Conservation (phyloP, 1,140 invertebrate genomes). For the Nasonia giraulti region DNA sequence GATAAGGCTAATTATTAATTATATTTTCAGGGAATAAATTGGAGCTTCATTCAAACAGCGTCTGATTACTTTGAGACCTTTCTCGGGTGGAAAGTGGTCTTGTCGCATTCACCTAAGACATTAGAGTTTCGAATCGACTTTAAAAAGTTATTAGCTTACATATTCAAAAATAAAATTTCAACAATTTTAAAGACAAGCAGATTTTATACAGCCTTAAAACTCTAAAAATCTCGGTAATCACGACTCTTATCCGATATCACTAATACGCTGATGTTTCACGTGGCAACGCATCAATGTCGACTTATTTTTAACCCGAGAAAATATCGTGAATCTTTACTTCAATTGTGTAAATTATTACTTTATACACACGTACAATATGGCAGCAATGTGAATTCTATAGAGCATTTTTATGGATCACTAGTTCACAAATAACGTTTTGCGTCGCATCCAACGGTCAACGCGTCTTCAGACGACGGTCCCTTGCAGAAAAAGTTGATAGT, state of each 20-base stretch:
- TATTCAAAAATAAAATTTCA: slow-evolving; percentile 52
- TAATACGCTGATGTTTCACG: background rate
- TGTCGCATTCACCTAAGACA: background rate
- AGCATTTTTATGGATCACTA: slow-evolving; percentile 20
- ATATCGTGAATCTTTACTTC: background rate
- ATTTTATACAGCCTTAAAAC: slow-evolving; percentile 45
- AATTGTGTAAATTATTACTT: slow-evolving; percentile 19
- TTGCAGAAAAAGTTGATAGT: background rate
- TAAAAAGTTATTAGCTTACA: slow-evolving; percentile 17
- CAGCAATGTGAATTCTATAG: slow-evolving; percentile 45
- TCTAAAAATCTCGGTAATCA: slow-evolving; percentile 27
- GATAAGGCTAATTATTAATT: background rate
- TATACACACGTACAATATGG: slow-evolving; percentile 33
- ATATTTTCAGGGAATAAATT: background rate
- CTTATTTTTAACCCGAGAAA: slow-evolving; percentile 15
- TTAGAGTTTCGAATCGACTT: slow-evolving; percentile 30
- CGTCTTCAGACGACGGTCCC: background rate
- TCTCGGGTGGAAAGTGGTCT: background rate
- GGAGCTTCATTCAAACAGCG: background rate
- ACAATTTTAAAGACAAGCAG: slow-evolving; percentile 44
- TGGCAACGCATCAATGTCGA: background rate
- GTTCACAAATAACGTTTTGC: slow-evolving; percentile 3
- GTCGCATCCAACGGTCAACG: background rate
- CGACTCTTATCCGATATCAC: background rate
- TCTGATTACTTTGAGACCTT: background rate